Conservation (phyloP, 1,140 invertebrate species). For the Pseudomyrmex cubaensis region DNA sequence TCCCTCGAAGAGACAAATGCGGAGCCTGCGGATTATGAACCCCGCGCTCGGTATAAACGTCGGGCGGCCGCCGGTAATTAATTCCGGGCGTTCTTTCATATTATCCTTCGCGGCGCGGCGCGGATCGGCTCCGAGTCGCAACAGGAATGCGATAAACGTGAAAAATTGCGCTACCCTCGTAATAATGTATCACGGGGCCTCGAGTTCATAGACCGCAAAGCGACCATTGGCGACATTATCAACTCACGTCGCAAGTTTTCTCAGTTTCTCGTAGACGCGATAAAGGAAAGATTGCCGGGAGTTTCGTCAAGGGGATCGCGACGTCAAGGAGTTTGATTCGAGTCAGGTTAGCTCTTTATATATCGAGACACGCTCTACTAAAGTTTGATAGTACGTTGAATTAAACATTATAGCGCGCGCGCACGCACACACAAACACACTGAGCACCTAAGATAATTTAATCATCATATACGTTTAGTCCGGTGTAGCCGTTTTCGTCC, state of each 20-base stretch:
- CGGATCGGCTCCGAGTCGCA: constrained; percentile 51
- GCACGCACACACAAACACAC: no score
- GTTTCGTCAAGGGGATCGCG: constrained; percentile 35
- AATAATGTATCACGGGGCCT: constrained; percentile 9
- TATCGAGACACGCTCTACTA: constrained; percentile 13
- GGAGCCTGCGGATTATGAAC: constrained; percentile 73
- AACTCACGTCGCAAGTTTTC: constrained; percentile 13
- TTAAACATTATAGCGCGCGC: constrained; percentile 1
- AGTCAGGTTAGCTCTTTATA: constrained; percentile 6
- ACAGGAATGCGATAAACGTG: constrained; percentile 69
- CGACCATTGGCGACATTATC: constrained; percentile 50
- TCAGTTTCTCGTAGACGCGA: constrained; percentile 38
- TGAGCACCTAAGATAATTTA: constrained; percentile 9
- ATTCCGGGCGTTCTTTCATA: constrained; percentile 71
- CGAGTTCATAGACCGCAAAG: constrained; percentile 22
- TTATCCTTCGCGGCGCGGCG: constrained; percentile 65
- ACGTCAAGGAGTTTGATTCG: constrained; percentile 43
- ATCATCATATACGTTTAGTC: constrained; percentile 15
- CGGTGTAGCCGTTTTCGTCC: neutral
- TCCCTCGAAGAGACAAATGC: constrained; percentile 74
- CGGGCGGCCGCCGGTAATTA: constrained; percentile 69
- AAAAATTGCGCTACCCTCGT: constrained; percentile 63
- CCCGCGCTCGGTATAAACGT: constrained; percentile 62
- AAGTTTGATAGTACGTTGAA: neutral
- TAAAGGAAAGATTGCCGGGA: neutral